These are phyloP conservation scores for Poeciliopsis turrubarensis DNA, from an alignment of 2,113 vertebrate species.

Conservation along the genomic window DNA sequence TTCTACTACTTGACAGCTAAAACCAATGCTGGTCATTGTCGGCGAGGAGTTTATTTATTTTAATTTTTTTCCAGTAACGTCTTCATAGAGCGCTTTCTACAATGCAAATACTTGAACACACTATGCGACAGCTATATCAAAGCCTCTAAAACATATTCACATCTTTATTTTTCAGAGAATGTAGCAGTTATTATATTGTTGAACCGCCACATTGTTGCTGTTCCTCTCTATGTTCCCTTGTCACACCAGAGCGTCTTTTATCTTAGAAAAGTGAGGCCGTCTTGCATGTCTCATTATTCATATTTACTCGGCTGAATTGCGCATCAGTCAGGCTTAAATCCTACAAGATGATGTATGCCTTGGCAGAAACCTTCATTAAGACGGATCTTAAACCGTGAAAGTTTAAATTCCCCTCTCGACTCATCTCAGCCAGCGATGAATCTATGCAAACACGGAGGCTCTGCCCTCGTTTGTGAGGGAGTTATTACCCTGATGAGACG, in stretches of 20 bases:
- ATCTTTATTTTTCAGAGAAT: slow-evolving; percentile 6
- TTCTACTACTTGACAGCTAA: too few species aligned
- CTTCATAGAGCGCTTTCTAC: too few species aligned
- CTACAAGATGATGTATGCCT: slow-evolving; percentile 47
- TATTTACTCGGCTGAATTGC: slow-evolving; percentile 64
- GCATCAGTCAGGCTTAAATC: slow-evolving; percentile 59
- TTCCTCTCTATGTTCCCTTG: not conserved
- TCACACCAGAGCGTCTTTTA: slow-evolving; percentile 11
- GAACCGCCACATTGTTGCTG: slow-evolving; percentile 15
- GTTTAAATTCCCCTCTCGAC: slow-evolving; percentile 28
- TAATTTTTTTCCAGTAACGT: too few species aligned
- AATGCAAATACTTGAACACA: too few species aligned
- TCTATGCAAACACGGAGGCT: not conserved
- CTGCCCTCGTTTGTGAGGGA: not conserved
- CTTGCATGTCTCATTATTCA: slow-evolving; percentile 45
- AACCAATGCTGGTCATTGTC: too few species aligned
- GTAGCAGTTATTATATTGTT: slow-evolving; percentile 8
- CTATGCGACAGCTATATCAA: too few species aligned
- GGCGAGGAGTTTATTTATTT: too few species aligned
- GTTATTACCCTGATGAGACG: not conserved
- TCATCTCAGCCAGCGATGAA: slow-evolving; percentile 7
- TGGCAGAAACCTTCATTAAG: slow-evolving; percentile 61
- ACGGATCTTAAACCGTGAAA: slow-evolving; percentile 43
- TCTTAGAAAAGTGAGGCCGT: slow-evolving; percentile 31
- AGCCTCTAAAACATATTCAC: not conserved